These are phyloP conservation scores for Sebastes diploproa DNA, from an alignment of 2,797 vertebrate genomes.

Conservation along the genomic window DNA sequence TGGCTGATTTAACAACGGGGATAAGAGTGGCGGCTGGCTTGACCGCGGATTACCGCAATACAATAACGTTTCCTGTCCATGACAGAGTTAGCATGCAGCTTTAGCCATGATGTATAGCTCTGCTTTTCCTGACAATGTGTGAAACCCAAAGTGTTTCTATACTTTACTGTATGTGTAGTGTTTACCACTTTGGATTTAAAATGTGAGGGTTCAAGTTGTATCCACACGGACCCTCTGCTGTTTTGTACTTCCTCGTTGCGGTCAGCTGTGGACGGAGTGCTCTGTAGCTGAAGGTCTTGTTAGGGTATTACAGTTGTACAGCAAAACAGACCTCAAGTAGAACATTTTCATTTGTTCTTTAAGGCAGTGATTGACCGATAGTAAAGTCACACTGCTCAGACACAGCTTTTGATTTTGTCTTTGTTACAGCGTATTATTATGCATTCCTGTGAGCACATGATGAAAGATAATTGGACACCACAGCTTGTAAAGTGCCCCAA, in stretches of 20 bases:
- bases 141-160: too few species aligned
- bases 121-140: too few species aligned
- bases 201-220: too few species aligned
- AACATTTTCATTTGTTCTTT: background rate
- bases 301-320: background rate
- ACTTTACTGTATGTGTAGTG: too few species aligned
- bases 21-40: fast-evolving
- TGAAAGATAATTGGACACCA: constrained; percentile 50
- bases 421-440: constrained; percentile 9
- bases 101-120: fast-evolving
- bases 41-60: fast-evolving
- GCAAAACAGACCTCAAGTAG: background rate
- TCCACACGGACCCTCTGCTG: fast-evolving
- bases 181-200: too few species aligned
- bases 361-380: background rate
- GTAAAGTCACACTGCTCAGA: background rate
- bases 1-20: too few species aligned
- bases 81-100: too few species aligned
- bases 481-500: constrained; percentile 51
- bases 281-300: background rate
- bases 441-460: constrained; percentile 25
- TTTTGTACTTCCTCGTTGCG: too few species aligned
- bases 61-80: too few species aligned
- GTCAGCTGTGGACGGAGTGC: background rate
- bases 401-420: constrained; percentile 18